Evolutionary conservation across 2,888 invertebrate genomes (phyloP).

Genomic region (Tillus elongatus): DNA sequence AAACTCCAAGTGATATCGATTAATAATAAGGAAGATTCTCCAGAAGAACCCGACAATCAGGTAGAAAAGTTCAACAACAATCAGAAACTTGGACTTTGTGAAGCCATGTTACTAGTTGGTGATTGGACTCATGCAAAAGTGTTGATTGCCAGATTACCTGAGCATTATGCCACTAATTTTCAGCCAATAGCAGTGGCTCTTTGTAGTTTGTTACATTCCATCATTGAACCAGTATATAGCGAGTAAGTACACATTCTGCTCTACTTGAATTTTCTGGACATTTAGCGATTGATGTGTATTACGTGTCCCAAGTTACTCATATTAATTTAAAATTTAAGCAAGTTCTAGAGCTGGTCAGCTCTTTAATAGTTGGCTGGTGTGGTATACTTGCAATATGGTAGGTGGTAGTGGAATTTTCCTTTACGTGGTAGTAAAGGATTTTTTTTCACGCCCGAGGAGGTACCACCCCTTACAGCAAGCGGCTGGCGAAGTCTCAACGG

Average conservation of each 20-base stretch:
- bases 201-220: conserved; percentile 69
- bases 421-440: too few relatives aligned
- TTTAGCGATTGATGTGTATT: too few relatives aligned
- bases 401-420: too few relatives aligned
- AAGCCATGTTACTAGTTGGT: conserved; percentile 77
- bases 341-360: too few relatives aligned
- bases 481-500: too few relatives aligned
- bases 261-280: conserved; percentile 4
- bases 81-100: conserved; percentile 89
- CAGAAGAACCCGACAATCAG: conserved; percentile 59
- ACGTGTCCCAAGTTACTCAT: neutral
- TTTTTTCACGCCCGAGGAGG: too few relatives aligned
- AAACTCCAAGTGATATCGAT: conserved; percentile 74
- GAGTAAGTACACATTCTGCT: conserved; percentile 47
- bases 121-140: conserved; percentile 82
- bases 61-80: conserved; percentile 58
- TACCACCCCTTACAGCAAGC: too few relatives aligned
- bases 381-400: too few relatives aligned
- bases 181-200: conserved; percentile 70
- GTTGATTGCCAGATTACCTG: conserved; percentile 74
- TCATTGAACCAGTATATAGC: conserved; percentile 80
- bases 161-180: conserved; percentile 67
- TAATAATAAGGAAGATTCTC: conserved; percentile 66
- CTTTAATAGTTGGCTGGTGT: too few relatives aligned
- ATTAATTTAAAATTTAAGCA: too few relatives aligned